Percentiles rank a stretch among this genome's conserved stretches.
Evolutionary conservation across 2,888 invertebrate genomes (phyloP).

Genomic region (Drosophila paranaensis): DNA sequence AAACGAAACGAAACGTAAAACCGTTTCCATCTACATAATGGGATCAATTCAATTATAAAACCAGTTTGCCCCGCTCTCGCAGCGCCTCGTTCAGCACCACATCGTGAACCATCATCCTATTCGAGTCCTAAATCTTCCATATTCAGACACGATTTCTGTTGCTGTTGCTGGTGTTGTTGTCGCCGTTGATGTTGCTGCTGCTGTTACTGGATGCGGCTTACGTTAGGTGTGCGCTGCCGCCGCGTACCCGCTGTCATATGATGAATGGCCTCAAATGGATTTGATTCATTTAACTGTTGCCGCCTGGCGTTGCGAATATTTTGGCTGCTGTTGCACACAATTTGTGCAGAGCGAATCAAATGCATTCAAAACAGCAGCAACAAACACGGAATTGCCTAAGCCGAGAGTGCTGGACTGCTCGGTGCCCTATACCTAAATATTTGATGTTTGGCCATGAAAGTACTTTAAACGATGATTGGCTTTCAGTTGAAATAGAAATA

Average conservation of each 20-base stretch:
- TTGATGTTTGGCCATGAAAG: too few species aligned
- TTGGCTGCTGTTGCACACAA: conserved; percentile 35
- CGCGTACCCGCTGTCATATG: conserved; percentile 61
- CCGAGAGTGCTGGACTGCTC: background rate
- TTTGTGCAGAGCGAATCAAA: conserved; percentile 51
- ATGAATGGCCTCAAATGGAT: conserved; percentile 74
- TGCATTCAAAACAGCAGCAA: conserved; percentile 8
- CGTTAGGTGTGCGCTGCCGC: conserved; percentile 25
- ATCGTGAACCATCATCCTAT: conserved; percentile 34
- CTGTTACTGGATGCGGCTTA: conserved; percentile 27
- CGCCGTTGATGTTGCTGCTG: conserved; percentile 9
- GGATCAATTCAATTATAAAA: conserved; percentile 79
- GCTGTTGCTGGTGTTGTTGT: conserved; percentile 9
- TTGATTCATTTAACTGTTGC: conserved; percentile 76
- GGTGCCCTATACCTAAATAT: background rate
- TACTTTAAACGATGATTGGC: too few species aligned
- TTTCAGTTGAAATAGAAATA: background rate
- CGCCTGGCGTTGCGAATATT: conserved; percentile 13
- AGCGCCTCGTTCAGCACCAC: conserved; percentile 18
- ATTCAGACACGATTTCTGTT: conserved; percentile 39
- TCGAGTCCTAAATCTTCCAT: conserved; percentile 50
- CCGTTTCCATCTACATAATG: conserved; percentile 75
- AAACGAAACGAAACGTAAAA: conserved; percentile 64
- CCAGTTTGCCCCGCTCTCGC: conserved; percentile 53
- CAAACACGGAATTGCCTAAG: background rate